These are phyloP conservation scores for Brachynemurus nebulosus DNA, from an alignment of 2,888 invertebrate genomes.

Conservation along the genomic window DNA sequence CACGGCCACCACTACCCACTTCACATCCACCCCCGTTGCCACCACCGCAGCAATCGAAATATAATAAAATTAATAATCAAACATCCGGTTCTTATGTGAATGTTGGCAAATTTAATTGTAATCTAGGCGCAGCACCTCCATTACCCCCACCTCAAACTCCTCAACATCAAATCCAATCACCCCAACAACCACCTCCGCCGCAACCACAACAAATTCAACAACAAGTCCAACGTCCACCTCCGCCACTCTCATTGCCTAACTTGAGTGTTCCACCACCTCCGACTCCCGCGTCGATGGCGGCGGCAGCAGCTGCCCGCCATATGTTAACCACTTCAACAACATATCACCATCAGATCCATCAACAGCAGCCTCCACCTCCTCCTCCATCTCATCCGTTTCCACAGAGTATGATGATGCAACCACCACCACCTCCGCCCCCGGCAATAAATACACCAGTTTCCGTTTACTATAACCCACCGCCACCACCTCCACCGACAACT, in stretches of 20 bases:
- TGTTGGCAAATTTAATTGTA: background rate
- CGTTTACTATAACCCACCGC: background rate
- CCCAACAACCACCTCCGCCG: conserved; percentile 9
- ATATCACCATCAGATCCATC: conserved; percentile 20
- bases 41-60: background rate
- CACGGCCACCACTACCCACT: conserved; percentile 4
- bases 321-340: conserved; percentile 13
- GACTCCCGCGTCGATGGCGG: conserved; percentile 20
- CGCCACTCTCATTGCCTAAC: conserved; percentile 19
- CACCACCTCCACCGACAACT: conserved; percentile 1
- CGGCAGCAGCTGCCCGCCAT: conserved; percentile 19
- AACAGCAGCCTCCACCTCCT: conserved; percentile 15
- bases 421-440: conserved; percentile 19
- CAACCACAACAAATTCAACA: background rate
- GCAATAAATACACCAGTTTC: conserved; percentile 1
- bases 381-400: conserved; percentile 20
- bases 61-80: conserved; percentile 3
- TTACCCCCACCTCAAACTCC: background rate
- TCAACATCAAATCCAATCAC: background rate
- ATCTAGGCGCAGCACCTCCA: conserved; percentile 5
- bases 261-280: conserved; percentile 20
- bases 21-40: conserved; percentile 9
- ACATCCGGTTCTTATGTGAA: conserved; percentile 6
- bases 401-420: conserved; percentile 17
- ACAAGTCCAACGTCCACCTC: conserved; percentile 13